Evolutionary conservation across 2,888 invertebrate species (phyloP).

Genomic region (Trilocha varians): DNA sequence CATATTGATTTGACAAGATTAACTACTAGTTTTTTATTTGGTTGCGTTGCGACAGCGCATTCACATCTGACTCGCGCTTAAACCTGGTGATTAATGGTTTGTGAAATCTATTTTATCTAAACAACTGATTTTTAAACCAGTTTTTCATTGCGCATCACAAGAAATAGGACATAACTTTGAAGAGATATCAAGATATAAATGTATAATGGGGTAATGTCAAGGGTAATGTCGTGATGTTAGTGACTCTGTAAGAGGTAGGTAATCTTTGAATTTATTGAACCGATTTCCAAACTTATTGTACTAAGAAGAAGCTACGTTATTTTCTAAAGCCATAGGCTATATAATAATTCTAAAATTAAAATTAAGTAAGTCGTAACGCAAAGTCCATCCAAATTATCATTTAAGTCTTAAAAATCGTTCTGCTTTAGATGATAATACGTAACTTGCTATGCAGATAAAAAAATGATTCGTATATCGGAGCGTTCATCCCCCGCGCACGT

Average conservation of each 20-base stretch:
- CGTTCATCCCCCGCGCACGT: slow-evolving; percentile 71
- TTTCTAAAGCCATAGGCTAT: no score
- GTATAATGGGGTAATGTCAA: no score
- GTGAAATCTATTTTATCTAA: slow-evolving; percentile 23
- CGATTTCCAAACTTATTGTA: no score
- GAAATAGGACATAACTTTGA: no score
- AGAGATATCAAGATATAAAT: no score
- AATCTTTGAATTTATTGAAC: no score
- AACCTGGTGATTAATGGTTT: slow-evolving; percentile 32
- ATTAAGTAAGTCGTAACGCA: no score
- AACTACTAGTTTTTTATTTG: slow-evolving; percentile 31
- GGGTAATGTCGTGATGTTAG: no score
- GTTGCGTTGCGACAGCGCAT: slow-evolving; percentile 10
- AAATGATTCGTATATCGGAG: slow-evolving; percentile 69
- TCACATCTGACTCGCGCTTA: slow-evolving; percentile 29
- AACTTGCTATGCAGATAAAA: slow-evolving; percentile 66
- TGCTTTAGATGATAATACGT: slow-evolving; percentile 69
- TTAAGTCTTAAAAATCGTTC: slow-evolving; percentile 52
- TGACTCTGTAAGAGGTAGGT: no score
- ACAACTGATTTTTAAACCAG: slow-evolving; percentile 32
- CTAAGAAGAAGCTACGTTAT: no score
- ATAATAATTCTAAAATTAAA: no score
- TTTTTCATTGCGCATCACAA: slow-evolving; percentile 17
- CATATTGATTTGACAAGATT: slow-evolving; percentile 42
- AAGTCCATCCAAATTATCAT: no score